A percentile compares a stretch with the other conserved stretches of the same genome.
phyloP scores from a whole-genome alignment of 2,888 invertebrate genomes.

The Hecatera dysodea region DNA sequence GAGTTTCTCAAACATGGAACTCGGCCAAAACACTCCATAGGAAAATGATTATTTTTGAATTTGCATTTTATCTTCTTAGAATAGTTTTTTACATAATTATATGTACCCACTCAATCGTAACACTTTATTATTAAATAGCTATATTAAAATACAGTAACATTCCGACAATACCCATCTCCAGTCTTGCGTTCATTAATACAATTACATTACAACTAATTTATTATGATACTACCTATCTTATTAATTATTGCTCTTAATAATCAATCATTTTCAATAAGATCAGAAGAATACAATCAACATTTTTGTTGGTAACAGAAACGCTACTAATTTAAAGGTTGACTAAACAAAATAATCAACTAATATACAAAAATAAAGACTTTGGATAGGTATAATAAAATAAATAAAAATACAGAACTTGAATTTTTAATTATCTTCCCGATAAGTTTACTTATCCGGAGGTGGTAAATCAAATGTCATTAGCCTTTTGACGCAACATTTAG shows the following conservation, averaged over 20 bases:
- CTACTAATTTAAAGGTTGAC: background rate
- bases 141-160: slow-evolving; percentile 46
- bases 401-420: background rate
- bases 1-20: background rate
- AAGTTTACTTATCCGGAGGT: background rate
- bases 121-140: slow-evolving; percentile 1
- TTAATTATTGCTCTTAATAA: slow-evolving; percentile 47
- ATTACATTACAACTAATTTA: slow-evolving; percentile 32
- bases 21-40: background rate
- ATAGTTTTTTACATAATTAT: background rate
- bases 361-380: background rate
- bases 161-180: slow-evolving; percentile 55
- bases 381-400: too few species aligned
- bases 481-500: background rate
- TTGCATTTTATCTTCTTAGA: background rate
- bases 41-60: background rate
- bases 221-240: slow-evolving; percentile 5
- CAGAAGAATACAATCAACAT: background rate
- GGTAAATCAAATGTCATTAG: background rate
- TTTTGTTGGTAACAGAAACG: background rate
- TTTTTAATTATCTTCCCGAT: background rate
- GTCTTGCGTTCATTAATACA: slow-evolving; percentile 60
- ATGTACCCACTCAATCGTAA: slow-evolving; percentile 2
- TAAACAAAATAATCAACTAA: background rate
- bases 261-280: slow-evolving; percentile 71